phyloP scores from a whole-genome alignment of 1,140 invertebrate genomes.

The Drosophila neocordata region DNA sequence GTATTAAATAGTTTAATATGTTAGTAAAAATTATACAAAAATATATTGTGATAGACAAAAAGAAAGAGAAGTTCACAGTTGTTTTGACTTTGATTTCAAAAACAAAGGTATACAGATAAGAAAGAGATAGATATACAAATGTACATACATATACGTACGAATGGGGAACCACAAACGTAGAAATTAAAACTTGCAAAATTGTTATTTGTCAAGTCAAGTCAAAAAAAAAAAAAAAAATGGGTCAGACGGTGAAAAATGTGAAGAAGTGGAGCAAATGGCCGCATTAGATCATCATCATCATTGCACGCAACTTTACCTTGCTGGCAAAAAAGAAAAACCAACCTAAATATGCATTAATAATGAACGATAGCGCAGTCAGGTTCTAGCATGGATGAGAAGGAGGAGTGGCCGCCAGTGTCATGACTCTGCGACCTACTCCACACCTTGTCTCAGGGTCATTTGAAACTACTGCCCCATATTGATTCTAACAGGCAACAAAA shows the following conservation, averaged over 20 bases:
- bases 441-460: slow-evolving; percentile 61
- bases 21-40: background rate
- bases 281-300: slow-evolving; percentile 72
- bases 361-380: slow-evolving; percentile 16
- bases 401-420: slow-evolving; percentile 24
- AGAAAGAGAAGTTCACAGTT: background rate
- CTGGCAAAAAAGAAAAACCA: background rate
- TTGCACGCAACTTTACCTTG: slow-evolving; percentile 29
- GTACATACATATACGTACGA: background rate
- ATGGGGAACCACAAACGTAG: background rate
- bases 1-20: background rate
- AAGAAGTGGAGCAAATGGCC: slow-evolving; percentile 27
- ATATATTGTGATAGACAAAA: background rate
- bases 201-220: slow-evolving; percentile 8
- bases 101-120: background rate
- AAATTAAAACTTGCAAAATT: slow-evolving; percentile 27
- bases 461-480: slow-evolving; percentile 54
- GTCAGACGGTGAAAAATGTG: slow-evolving; percentile 37
- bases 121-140: background rate
- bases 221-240: slow-evolving; percentile 35
- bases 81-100: slow-evolving; percentile 26
- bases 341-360: slow-evolving; percentile 34
- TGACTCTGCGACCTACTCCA: slow-evolving; percentile 27
- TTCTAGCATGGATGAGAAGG: too few relatives aligned
- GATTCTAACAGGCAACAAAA: slow-evolving; percentile 52